These are phyloP conservation scores for Parasteatoda lunata DNA, from an alignment of 2,888 invertebrate genomes.

Conservation along the genomic window DNA sequence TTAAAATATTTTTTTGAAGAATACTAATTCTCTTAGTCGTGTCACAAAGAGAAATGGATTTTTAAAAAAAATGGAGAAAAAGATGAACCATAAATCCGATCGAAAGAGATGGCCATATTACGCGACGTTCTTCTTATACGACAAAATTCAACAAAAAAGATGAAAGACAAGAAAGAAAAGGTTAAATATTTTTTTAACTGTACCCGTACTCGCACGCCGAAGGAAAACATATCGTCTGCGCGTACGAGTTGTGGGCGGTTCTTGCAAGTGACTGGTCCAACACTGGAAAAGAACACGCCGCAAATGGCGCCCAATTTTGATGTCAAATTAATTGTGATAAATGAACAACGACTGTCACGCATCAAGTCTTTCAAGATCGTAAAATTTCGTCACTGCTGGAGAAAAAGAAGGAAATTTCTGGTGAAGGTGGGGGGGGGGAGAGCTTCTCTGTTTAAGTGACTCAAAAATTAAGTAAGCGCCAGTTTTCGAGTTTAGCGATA, in stretches of 20 bases:
- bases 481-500: background rate
- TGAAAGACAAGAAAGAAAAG: no score
- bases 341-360: conserved; percentile 63
- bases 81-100: no score
- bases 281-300: conserved; percentile 52
- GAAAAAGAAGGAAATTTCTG: conserved; percentile 13
- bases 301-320: conserved; percentile 66
- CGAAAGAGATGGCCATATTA: no score
- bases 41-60: no score
- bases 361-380: conserved; percentile 45
- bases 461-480: conserved; percentile 61
- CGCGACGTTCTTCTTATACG: no score
- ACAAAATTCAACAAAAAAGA: no score
- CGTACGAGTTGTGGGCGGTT: conserved; percentile 46
- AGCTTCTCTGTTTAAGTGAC: conserved; percentile 22
- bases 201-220: conserved; percentile 48
- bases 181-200: conserved; percentile 5
- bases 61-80: no score
- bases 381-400: conserved; percentile 66
- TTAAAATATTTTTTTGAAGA: no score
- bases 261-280: conserved; percentile 42
- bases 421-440: background rate
- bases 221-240: conserved; percentile 22
- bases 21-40: no score
- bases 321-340: conserved; percentile 68